Conservation (phyloP, 2,113 vertebrate species). For the Amazona vittata region DNA sequence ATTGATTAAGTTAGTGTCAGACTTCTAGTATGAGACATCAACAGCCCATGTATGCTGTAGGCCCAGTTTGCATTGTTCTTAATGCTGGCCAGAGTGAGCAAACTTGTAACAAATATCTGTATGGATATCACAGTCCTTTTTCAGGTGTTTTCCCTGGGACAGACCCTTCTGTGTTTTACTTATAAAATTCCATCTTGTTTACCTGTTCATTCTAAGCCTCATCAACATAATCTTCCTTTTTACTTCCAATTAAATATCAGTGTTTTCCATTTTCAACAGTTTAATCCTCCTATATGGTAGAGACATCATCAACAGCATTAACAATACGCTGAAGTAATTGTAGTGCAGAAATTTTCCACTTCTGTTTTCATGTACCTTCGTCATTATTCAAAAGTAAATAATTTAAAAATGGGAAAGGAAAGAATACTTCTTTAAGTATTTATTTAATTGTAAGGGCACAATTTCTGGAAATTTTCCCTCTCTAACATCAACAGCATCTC, state of each 20-base stretch:
- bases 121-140: background rate
- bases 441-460: no score
- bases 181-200: background rate
- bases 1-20: background rate
- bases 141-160: background rate
- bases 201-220: background rate
- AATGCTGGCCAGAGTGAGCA: background rate
- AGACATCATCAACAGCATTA: background rate
- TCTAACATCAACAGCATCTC: background rate
- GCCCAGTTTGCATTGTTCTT: background rate
- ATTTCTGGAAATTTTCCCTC: background rate
- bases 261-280: background rate
- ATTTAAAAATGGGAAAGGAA: background rate
- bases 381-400: background rate
- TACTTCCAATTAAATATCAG: background rate
- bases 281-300: background rate
- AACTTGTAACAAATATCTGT: background rate
- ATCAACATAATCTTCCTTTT: background rate
- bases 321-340: background rate
- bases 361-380: background rate
- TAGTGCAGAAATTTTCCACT: background rate
- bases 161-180: background rate
- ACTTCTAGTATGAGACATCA: background rate
- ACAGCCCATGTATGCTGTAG: background rate
- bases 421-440: background rate